Conservation (phyloP, 2,113 vertebrate genomes). For the western clawed frog (Xenopus tropicalis) region DNA sequence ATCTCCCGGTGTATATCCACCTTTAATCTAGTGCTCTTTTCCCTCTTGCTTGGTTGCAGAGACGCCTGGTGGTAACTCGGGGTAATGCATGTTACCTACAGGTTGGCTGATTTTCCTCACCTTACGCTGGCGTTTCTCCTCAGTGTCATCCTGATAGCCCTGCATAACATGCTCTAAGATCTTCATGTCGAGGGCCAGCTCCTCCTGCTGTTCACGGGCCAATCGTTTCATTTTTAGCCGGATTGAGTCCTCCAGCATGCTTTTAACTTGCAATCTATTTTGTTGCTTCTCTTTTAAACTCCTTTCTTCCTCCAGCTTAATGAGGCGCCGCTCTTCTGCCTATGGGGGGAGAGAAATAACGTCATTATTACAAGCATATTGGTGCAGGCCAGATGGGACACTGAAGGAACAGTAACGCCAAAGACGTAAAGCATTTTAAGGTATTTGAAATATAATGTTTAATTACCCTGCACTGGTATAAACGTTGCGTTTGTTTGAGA, state of each 20-base stretch:
- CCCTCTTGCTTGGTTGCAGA: no score
- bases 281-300: conserved; percentile 54
- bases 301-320: conserved; percentile 63
- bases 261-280: conserved; percentile 56
- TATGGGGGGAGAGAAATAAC: conserved; percentile 48
- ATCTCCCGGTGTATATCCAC: no score
- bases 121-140: conserved; percentile 64
- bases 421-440: no score
- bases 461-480: no score
- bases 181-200: conserved; percentile 70
- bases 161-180: conserved; percentile 63
- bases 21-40: no score
- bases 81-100: no score
- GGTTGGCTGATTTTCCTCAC: conserved; percentile 57
- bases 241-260: conserved; percentile 58
- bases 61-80: no score
- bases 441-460: no score
- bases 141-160: conserved; percentile 56
- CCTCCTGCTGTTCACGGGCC: conserved; percentile 63
- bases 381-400: no score
- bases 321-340: conserved; percentile 62
- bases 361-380: no score
- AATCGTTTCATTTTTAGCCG: conserved; percentile 66
- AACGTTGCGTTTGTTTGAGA: no score
- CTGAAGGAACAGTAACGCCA: no score